Percentiles rank a stretch among this genome's conserved stretches.
phyloP scores from a whole-genome alignment of 2,888 invertebrate species.

The Darwinula stevensoni region DNA sequence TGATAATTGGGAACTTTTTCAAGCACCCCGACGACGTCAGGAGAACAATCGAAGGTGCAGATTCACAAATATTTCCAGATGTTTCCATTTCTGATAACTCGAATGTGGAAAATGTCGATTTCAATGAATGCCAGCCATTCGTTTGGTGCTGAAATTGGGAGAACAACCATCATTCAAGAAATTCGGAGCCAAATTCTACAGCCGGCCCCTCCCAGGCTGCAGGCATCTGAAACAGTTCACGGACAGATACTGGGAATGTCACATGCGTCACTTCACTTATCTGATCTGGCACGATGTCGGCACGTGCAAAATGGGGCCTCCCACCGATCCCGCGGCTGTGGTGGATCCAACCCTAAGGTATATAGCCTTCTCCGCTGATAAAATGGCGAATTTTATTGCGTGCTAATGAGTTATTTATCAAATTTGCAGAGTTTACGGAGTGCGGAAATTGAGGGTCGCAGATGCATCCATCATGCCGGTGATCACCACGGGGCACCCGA shows the following conservation, averaged over 20 bases:
- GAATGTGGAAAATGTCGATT: too few relatives aligned
- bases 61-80: too few relatives aligned
- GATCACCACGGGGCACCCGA: slow-evolving; percentile 7
- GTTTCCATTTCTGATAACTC: too few relatives aligned
- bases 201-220: neutral
- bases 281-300: slow-evolving; percentile 6
- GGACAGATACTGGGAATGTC: slow-evolving; percentile 8
- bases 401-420: neutral
- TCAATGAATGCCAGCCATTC: too few relatives aligned
- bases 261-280: slow-evolving; percentile 5
- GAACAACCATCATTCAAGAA: neutral
- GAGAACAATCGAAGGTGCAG: neutral
- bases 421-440: neutral
- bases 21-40: neutral
- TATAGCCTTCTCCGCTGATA: too few relatives aligned
- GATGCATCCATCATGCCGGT: neutral
- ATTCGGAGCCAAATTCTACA: neutral
- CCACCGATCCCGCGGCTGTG: slow-evolving; percentile 5
- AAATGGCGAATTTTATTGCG: too few relatives aligned
- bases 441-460: neutral
- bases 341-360: neutral
- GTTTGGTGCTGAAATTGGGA: too few relatives aligned
- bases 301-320: slow-evolving; percentile 7
- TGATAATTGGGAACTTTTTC: neutral
- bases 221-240: slow-evolving; percentile 5